Evolutionary conservation across 2,888 invertebrate genomes (phyloP).

Genomic region (Drosophila picticornis): DNA sequence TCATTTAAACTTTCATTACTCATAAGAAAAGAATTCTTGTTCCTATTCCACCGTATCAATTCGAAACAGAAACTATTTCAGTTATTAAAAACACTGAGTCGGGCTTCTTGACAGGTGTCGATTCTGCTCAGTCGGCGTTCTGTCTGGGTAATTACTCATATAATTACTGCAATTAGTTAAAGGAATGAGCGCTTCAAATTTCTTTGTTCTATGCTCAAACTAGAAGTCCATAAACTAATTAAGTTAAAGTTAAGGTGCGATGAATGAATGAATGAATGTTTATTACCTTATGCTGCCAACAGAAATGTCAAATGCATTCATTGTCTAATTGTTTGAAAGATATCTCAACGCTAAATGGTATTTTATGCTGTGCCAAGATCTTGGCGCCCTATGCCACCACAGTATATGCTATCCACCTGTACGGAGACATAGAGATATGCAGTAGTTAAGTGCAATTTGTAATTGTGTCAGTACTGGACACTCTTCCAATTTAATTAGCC

Average conservation of each 20-base stretch:
- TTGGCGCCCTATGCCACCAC: conserved; percentile 37
- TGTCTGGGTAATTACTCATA: conserved; percentile 36
- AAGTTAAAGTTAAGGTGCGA: conserved; percentile 20
- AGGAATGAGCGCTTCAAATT: conserved; percentile 40
- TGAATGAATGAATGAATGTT: conserved; percentile 20
- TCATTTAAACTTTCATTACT: background rate
- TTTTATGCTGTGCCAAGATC: conserved; percentile 37
- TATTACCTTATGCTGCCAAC: conserved; percentile 27
- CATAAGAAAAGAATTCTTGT: background rate
- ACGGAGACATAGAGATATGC: conserved; percentile 39
- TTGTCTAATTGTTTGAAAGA: conserved; percentile 52
- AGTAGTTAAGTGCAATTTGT: conserved; percentile 78
- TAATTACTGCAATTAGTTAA: conserved; percentile 50
- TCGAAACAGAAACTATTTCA: conserved; percentile 5
- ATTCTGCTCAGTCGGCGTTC: conserved; percentile 7
- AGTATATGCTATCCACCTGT: conserved; percentile 1
- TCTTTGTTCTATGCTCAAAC: conserved; percentile 29
- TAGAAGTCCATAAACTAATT: conserved; percentile 51
- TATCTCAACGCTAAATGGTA: conserved; percentile 24
- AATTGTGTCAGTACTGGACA: conserved; percentile 73
- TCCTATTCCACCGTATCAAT: background rate
- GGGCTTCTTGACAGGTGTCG: conserved; percentile 18
- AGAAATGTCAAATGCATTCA: conserved; percentile 56
- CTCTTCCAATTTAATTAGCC: conserved; percentile 77
- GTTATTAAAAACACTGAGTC: conserved; percentile 2